A percentile compares a stretch with the other conserved stretches of the same genome.
phyloP scores from a whole-genome alignment of 2,797 vertebrate genomes.

The Denticeps clupeoides region DNA sequence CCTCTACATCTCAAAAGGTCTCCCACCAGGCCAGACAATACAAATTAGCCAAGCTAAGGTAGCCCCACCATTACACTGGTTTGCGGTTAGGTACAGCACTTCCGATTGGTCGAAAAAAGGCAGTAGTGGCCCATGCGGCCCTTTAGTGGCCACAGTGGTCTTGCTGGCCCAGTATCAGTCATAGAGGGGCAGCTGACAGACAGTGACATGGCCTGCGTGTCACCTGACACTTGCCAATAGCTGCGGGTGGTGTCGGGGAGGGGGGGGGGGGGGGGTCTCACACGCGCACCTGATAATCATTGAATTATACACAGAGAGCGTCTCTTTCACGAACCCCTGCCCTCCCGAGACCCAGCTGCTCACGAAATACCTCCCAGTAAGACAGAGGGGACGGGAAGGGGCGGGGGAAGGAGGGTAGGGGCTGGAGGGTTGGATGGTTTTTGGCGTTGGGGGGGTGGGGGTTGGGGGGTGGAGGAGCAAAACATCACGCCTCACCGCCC shows the following conservation, averaged over 20 bases:
- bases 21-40: conserved; percentile 47
- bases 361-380: conserved; percentile 78
- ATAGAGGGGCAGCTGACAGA: conserved; percentile 64
- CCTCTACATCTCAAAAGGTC: conserved; percentile 52
- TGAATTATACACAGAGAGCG: conserved; percentile 70
- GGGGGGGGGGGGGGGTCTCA: no score
- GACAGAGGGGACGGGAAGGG: conserved; percentile 39
- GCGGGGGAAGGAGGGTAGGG: conserved; percentile 21
- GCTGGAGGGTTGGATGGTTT: conserved; percentile 17
- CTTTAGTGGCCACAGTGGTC: background rate
- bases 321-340: conserved; percentile 60
- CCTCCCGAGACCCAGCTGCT: conserved; percentile 84
- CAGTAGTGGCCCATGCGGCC: background rate
- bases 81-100: conserved; percentile 29
- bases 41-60: conserved; percentile 64
- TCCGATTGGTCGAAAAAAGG: background rate
- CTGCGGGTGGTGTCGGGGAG: no score
- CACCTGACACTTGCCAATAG: conserved; percentile 67
- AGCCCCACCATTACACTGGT: conserved; percentile 46
- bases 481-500: conserved; percentile 80
- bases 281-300: conserved; percentile 62
- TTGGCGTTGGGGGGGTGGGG: conserved; percentile 29
- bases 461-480: conserved; percentile 27
- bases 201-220: conserved; percentile 58
- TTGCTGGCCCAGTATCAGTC: conserved; percentile 48